phyloP scores from a whole-genome alignment of 2,113 vertebrate species.

The Rhineura floridana region DNA sequence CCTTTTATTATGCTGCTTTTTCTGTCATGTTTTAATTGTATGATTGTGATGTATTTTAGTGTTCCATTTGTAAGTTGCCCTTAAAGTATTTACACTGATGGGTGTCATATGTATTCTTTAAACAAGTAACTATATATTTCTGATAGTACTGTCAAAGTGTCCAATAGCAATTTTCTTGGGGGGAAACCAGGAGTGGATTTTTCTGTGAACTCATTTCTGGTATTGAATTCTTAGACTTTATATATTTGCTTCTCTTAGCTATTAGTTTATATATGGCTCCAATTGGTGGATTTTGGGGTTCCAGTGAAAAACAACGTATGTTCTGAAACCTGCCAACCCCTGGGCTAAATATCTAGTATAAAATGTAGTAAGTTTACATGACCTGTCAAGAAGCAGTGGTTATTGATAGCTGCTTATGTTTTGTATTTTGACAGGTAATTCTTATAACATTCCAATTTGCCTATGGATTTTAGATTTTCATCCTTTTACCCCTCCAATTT shows the following conservation, averaged over 20 bases:
- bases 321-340: too few species aligned
- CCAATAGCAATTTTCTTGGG: neutral
- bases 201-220: neutral
- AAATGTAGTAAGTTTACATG: neutral
- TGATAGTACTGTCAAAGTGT: neutral
- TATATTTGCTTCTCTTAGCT: neutral
- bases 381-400: neutral
- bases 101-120: neutral
- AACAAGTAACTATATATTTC: neutral
- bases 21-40: neutral
- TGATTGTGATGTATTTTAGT: neutral
- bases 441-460: conserved; percentile 90
- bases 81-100: neutral
- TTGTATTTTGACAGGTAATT: conserved; percentile 79
- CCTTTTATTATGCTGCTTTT: neutral
- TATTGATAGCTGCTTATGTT: conserved; percentile 37
- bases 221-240: neutral
- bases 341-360: neutral
- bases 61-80: neutral
- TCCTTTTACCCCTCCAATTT: conserved; percentile 94
- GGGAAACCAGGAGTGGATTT: neutral
- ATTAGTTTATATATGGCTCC: neutral
- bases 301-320: neutral
- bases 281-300: neutral
- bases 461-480: conserved; percentile 96